Base-by-base conservation (phyloP, 1,140 invertebrate species). In the Limonius californicus region DNA sequence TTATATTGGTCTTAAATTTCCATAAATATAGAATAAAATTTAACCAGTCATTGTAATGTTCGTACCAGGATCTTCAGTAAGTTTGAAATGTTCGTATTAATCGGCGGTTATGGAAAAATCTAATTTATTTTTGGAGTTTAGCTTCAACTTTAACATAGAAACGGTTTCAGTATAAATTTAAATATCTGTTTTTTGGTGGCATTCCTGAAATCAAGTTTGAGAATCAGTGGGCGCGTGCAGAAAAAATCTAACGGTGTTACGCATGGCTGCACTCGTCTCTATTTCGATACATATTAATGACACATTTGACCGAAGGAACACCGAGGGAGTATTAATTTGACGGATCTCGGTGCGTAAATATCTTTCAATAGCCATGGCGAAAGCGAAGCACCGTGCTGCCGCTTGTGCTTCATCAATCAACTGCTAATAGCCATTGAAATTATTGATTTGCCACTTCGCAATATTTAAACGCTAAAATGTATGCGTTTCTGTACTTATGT, bases 391-490 rank as follows among this genome's bases (percentile, higher is more conserved):
- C 35, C n/a, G 35, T 12, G 8, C 8, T 14, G 35, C 2, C n/a
- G 35, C 35, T 39, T 39, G 35, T 39, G n/a, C 35, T 39, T 39
- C 35, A 39, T 39, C 35, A 39, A 39, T 39, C 35, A 39, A 39
- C 35, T 39, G 8, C 11, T 39, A 39, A 39, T 39, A 39, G 35
- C 35, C 35, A 39, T 39, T 39, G 35, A 39, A 39, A 39, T 39
- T 39, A 39, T 39, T 39, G 35, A 39, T 39, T 39, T 39, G 35
- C 35, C 35, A 39, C 35, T 39, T 39, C n/a, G 35, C 35, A 39
- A 39, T 39, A 39, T 39, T 39, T 39, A 39, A 39, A 12, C 8
- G 35, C n/a, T 39, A n/a, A 39, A 39, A 39, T 39, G 35, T 39
- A 14, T 39, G 11, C 35, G n/a, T 39, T 39, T 27, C 35, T 39